phyloP scores from a whole-genome alignment of 2,797 vertebrate genomes.

The Coluber constrictor region DNA sequence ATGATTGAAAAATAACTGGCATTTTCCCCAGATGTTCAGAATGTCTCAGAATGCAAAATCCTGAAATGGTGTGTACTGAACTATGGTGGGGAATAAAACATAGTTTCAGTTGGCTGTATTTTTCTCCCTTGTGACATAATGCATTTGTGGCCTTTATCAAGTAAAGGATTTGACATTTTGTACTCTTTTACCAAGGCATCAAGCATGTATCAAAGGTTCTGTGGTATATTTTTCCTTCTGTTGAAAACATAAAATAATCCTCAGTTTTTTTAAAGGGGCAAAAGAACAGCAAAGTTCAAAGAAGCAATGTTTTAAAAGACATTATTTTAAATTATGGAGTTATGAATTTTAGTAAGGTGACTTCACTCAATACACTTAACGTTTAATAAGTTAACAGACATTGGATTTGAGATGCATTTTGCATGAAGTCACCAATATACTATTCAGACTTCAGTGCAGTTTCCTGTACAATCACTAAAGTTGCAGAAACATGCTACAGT shows the following conservation, averaged over 20 bases:
- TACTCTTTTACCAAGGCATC: background rate
- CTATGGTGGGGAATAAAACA: background rate
- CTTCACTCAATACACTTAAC: background rate
- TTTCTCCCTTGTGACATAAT: background rate
- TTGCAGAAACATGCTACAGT: background rate
- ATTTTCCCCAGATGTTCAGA: background rate
- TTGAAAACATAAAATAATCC: slow-evolving; percentile 12
- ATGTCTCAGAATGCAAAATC: background rate
- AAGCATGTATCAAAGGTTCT: background rate
- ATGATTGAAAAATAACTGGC: background rate
- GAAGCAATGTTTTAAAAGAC: background rate
- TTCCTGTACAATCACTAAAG: background rate
- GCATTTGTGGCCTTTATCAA: background rate
- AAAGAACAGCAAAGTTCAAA: slow-evolving; percentile 3
- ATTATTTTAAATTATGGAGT: background rate
- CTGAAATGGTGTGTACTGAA: background rate
- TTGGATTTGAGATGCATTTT: background rate
- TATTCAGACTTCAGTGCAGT: background rate
- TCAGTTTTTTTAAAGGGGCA: background rate
- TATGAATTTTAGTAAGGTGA: background rate
- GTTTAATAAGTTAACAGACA: background rate
- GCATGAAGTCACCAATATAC: background rate
- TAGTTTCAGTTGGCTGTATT: background rate
- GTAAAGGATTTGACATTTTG: background rate
- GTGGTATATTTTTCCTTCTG: background rate